Evolutionary conservation across 2,113 vertebrate species (phyloP).

Genomic region (Aphyosemion australe): DNA sequence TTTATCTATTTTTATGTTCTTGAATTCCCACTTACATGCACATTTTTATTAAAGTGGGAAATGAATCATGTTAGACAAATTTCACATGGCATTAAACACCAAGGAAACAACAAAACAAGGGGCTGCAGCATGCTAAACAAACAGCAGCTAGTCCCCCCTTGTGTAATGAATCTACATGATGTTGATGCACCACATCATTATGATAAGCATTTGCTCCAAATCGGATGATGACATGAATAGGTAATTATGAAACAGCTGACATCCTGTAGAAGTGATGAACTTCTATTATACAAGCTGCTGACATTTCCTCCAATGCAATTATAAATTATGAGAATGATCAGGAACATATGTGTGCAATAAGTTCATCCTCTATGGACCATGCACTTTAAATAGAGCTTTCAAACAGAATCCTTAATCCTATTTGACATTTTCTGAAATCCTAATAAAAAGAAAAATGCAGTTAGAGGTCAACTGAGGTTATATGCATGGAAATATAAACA

Average conservation of each 20-base stretch:
- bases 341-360: slow-evolving; percentile 34
- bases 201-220: neutral
- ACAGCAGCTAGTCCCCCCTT: slow-evolving; percentile 15
- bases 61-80: no score
- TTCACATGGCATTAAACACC: no score
- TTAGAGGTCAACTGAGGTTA: neutral
- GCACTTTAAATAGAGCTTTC: neutral
- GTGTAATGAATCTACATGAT: neutral
- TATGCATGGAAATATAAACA: no score
- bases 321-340: slow-evolving; percentile 27
- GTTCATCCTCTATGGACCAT: neutral
- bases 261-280: slow-evolving; percentile 13
- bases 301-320: slow-evolving; percentile 26
- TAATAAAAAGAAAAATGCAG: neutral
- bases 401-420: neutral
- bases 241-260: neutral
- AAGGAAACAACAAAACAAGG: no score
- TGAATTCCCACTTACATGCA: no score
- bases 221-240: slow-evolving; percentile 23
- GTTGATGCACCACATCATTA: slow-evolving; percentile 25
- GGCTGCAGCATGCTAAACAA: neutral
- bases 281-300: slow-evolving; percentile 9
- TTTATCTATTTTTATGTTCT: no score
- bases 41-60: no score
- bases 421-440: neutral